These are phyloP conservation scores for Margarornis squamiger DNA, from an alignment of 2,797 vertebrate genomes.

Conservation along the genomic window DNA sequence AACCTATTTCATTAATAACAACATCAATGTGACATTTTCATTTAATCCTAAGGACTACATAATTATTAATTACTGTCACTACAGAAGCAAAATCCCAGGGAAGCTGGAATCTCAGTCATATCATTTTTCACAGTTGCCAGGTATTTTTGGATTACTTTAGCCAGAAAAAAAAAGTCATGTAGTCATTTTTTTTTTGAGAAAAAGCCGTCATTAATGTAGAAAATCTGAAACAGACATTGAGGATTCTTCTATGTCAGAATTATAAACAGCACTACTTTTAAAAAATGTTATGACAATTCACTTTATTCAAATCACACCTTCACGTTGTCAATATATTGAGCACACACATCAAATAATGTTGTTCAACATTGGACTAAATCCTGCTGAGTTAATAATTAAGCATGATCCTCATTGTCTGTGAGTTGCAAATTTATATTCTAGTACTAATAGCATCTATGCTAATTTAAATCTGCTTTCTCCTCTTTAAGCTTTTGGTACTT, in stretches of 20 bases:
- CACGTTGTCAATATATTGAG: not conserved
- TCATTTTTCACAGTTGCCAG: not conserved
- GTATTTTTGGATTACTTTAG: not conserved
- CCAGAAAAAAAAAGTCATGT: not conserved
- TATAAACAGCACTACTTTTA: not conserved
- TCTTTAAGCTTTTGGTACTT: not conserved
- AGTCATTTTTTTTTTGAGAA: not conserved
- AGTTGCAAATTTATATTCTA: not conserved
- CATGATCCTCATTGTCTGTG: not conserved
- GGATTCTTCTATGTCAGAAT: not conserved
- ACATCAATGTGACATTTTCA: conserved; percentile 34
- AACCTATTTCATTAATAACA: conserved; percentile 21
- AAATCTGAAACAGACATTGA: not conserved
- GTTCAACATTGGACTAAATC: not conserved
- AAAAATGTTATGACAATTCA: not conserved
- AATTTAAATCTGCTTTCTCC: not conserved
- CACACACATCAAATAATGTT: not conserved
- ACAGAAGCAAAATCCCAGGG: conserved; percentile 22
- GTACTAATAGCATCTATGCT: not conserved
- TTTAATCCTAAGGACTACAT: conserved; percentile 39
- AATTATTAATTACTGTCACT: conserved; percentile 58
- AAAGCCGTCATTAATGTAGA: not conserved
- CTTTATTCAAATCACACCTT: not conserved
- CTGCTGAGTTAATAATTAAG: not conserved
- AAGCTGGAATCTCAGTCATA: not conserved